Evolutionary conservation across 1,140 invertebrate species (phyloP).

Genomic region (Drosophila baimaii): DNA sequence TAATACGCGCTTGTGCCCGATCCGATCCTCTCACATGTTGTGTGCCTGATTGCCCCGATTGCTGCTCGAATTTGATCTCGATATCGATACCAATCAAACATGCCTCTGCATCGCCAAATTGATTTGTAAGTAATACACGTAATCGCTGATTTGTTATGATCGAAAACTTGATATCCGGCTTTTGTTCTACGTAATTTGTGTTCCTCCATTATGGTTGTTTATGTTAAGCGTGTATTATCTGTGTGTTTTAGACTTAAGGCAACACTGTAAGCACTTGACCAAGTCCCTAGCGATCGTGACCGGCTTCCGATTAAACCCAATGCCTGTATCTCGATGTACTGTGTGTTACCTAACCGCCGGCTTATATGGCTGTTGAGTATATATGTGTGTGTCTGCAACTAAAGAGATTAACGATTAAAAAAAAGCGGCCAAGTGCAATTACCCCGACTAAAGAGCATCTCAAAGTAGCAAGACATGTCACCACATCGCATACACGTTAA

Average conservation of each 20-base stretch:
- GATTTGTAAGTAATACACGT: slow-evolving; percentile 77
- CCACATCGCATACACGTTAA: slow-evolving; percentile 63
- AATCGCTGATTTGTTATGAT: slow-evolving; percentile 37
- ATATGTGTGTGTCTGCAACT: slow-evolving; percentile 20
- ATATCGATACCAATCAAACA: slow-evolving; percentile 52
- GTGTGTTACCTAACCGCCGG: slow-evolving; percentile 23
- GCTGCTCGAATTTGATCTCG: slow-evolving; percentile 51
- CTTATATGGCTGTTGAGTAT: slow-evolving; percentile 13
- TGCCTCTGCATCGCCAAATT: slow-evolving; percentile 54
- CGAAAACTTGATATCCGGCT: slow-evolving; percentile 34
- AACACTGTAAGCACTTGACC: slow-evolving; percentile 15
- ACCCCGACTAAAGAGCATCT: slow-evolving; percentile 18
- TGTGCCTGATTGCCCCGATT: slow-evolving; percentile 65
- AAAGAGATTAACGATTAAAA: slow-evolving; percentile 8
- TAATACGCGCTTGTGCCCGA: slow-evolving; percentile 77
- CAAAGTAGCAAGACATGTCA: slow-evolving; percentile 17
- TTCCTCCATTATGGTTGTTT: slow-evolving; percentile 10
- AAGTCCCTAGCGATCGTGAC: slow-evolving; percentile 14
- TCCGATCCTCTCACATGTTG: slow-evolving; percentile 54
- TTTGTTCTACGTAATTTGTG: slow-evolving; percentile 47
- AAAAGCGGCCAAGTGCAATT: slow-evolving; percentile 7
- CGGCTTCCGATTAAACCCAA: slow-evolving; percentile 44
- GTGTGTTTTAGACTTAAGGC: slow-evolving; percentile 48
- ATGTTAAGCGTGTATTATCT: slow-evolving; percentile 32
- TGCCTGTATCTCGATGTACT: slow-evolving; percentile 57